Percentiles rank a stretch among this genome's conserved stretches.
phyloP scores from a whole-genome alignment of 2,797 vertebrate species.

The Pseudopleuronectes americanus region DNA sequence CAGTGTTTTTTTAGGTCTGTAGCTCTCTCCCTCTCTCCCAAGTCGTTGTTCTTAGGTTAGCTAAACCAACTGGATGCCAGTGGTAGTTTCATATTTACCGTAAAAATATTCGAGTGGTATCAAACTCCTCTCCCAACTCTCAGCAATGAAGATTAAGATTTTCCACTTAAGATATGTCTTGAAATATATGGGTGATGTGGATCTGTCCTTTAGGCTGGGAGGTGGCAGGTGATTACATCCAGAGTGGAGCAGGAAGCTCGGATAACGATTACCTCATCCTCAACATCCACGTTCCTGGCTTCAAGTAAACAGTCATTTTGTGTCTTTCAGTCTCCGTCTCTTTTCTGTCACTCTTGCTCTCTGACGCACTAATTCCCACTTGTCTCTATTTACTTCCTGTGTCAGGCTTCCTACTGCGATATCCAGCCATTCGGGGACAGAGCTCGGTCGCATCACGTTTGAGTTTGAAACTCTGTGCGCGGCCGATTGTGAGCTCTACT shows the following conservation, averaged over 20 bases:
- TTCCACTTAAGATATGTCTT: too few relatives aligned
- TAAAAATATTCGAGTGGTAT: too few relatives aligned
- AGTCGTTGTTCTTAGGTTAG: too few relatives aligned
- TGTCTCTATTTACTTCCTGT: slow-evolving; percentile 14
- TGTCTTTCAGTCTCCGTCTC: slow-evolving; percentile 4
- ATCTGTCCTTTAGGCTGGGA: slow-evolving; percentile 89
- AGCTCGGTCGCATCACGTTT: slow-evolving; percentile 93
- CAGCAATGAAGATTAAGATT: too few relatives aligned
- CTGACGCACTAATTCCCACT: slow-evolving; percentile 8
- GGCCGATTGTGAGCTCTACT: slow-evolving; percentile 94
- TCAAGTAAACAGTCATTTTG: slow-evolving; percentile 88
- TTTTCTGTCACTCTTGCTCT: neutral
- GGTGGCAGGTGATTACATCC: slow-evolving; percentile 94
- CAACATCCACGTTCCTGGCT: slow-evolving; percentile 93
- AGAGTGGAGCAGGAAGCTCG: slow-evolving; percentile 91
- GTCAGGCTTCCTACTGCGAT: slow-evolving; percentile 90
- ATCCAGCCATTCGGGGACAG: slow-evolving; percentile 85
- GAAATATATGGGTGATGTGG: too few relatives aligned
- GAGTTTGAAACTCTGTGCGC: slow-evolving; percentile 94
- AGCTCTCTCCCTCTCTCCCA: too few relatives aligned
- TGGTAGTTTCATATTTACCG: too few relatives aligned
- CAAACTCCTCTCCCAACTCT: too few relatives aligned
- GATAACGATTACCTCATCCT: slow-evolving; percentile 98
- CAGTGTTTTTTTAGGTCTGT: too few relatives aligned
- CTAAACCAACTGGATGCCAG: too few relatives aligned